A percentile compares a stretch with the other conserved stretches of the same genome.
These are phyloP conservation scores for Brachionus asplanchnoidis DNA, from an alignment of 1,140 invertebrate genomes.

Conservation along the genomic window DNA sequence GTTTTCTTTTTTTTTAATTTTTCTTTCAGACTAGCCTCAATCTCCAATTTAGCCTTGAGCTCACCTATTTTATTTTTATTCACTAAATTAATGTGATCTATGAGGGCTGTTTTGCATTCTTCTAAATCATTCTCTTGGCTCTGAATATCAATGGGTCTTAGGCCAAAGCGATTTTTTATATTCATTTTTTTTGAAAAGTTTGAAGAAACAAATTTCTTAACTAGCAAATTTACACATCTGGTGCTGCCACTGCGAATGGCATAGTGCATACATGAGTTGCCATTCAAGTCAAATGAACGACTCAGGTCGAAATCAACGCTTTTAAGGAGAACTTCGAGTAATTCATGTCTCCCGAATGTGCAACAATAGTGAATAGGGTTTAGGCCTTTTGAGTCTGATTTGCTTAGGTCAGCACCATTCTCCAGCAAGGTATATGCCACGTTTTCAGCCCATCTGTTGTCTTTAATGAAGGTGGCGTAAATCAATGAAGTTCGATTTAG, in stretches of 20 bases:
- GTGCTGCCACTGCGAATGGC: conserved; percentile 47
- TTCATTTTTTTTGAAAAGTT: conserved; percentile 44
- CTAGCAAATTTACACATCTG: conserved; percentile 45
- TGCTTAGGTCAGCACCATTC: conserved; percentile 47
- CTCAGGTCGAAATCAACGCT: conserved; percentile 50
- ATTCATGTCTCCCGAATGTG: conserved; percentile 46
- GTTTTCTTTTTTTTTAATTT: conserved; percentile 3
- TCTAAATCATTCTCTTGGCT: not conserved
- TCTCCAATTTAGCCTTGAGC: not conserved
- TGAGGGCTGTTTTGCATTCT: not conserved
- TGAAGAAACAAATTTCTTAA: conserved; percentile 44
- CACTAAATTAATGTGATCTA: not conserved
- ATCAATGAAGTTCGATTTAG: conserved; percentile 47
- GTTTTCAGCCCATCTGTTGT: conserved; percentile 48
- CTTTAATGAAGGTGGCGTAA: conserved; percentile 48
- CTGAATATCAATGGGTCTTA: conserved; percentile 14
- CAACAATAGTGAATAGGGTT: conserved; percentile 51
- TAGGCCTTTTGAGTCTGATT: conserved; percentile 47
- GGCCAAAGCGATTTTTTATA: conserved; percentile 43
- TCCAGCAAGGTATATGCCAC: conserved; percentile 49
- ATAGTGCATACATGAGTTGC: conserved; percentile 52
- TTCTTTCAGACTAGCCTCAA: not conserved
- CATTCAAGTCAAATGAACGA: conserved; percentile 43
- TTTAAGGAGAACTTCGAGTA: conserved; percentile 47
- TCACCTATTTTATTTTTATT: not conserved